A percentile compares a stretch with the other conserved stretches of the same genome.
These are phyloP conservation scores for Anoplolepis gracilipes DNA, from an alignment of 1,140 invertebrate genomes.

Conservation along the genomic window DNA sequence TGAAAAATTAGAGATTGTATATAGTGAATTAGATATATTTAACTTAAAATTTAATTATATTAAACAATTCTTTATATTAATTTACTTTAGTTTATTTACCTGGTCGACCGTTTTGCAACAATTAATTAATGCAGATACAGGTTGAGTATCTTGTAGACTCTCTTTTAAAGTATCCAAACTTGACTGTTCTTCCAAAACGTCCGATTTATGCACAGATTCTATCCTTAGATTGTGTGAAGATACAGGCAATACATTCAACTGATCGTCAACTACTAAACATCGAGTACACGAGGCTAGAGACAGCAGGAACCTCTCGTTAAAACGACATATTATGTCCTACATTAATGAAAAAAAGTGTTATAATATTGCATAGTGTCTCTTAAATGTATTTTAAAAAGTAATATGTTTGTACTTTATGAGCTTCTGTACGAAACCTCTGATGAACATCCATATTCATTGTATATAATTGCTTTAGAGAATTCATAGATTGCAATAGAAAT, in stretches of 20 bases:
- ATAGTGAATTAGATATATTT: conserved; percentile 22
- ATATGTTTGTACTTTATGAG: conserved; percentile 88
- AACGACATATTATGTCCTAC: conserved; percentile 94
- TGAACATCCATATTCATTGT: conserved; percentile 99
- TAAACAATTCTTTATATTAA: background rate
- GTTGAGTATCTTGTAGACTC: conserved; percentile 94
- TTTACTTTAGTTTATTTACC: conserved; percentile 81
- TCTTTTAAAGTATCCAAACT: conserved; percentile 91
- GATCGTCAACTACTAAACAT: conserved; percentile 97
- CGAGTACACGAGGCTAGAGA: conserved; percentile 95
- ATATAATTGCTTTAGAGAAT: conserved; percentile 97
- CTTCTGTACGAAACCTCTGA: conserved; percentile 96
- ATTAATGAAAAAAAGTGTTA: conserved; percentile 45
- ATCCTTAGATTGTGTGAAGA: conserved; percentile 95
- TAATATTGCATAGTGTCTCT: background rate
- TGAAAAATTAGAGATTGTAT: conserved; percentile 74
- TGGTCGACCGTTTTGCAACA: conserved; percentile 98
- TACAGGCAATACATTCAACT: conserved; percentile 96
- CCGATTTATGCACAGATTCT: conserved; percentile 87
- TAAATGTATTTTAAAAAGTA: background rate
- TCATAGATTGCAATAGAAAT: conserved; percentile 93
- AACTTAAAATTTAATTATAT: conserved; percentile 11
- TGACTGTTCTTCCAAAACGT: conserved; percentile 83
- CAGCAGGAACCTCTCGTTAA: conserved; percentile 98
- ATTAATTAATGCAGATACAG: conserved; percentile 95